Evolutionary conservation across 2,113 vertebrate species (phyloP), one percentile per base, ranked within the genome.

Genomic region (Mionectes macconnelli): DNA sequence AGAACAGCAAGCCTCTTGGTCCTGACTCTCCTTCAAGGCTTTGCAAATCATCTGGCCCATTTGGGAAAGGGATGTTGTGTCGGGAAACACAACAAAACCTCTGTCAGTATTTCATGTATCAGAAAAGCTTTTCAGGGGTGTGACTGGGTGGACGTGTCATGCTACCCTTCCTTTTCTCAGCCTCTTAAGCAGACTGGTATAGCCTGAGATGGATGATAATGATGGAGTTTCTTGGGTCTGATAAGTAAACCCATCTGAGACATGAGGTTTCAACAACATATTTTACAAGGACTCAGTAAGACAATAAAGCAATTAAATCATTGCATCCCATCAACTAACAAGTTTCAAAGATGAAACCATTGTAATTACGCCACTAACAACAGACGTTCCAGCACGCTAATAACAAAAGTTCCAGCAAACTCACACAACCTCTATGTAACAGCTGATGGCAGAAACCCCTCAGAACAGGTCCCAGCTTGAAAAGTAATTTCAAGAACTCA

Each of bases 401-500:
- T 12, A 72, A 47, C 12, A 37, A 28, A 83, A 55, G 14, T 69
- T 75, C 16, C 76, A 83, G 22, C 17, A 70, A 69, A 70, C 9
- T 77, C 64, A 37, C 45, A 37, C 23, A 39, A 80, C 8, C 14
- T 50, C 45, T 33, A 0, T 23, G 19, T 8, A 81, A 63, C 11
- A 63, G 17, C 10, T 70, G 64, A 89, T 86, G 35, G 42, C 56
- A 77, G 27, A 96, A 94, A 67, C 14, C 2, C 21, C 39, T 55
- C 47, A 67, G 78, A 94, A 84, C 11, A 25, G 13, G 63, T 42
- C 39, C 39, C 33, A 70, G 33, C 33, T 84, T 81, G 77, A 89
- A 92, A 94, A 92, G 86, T 49, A 81, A 91, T 93, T 84, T 84
- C 69, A 76, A 81, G 64, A 92, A 74, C 52, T 77, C 8, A 17